Conservation (phyloP, 2,797 vertebrate species). For the Sardinella longiceps region DNA sequence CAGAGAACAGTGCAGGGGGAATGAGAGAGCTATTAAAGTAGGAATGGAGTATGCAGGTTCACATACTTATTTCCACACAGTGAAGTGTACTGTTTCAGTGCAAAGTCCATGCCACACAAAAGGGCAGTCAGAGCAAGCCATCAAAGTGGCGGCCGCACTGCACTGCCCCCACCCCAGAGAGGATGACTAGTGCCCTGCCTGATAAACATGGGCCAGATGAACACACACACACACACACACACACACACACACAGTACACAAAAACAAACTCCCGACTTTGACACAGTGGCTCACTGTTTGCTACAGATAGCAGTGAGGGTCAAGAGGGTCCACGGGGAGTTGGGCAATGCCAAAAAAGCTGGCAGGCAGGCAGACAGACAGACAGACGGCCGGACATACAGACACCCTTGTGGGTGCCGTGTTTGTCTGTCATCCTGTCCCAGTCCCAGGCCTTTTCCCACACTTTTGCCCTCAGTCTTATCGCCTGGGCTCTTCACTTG, state of each 20-base stretch:
- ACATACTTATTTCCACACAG: neutral
- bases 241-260: conserved; percentile 56
- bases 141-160: neutral
- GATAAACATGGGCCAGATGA: neutral
- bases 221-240: conserved; percentile 45
- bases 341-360: neutral
- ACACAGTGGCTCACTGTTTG: conserved; percentile 11
- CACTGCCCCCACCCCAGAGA: neutral
- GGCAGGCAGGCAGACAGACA: neutral
- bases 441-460: conserved; percentile 16
- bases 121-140: neutral
- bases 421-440: neutral
- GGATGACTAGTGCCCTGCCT: neutral
- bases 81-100: neutral
- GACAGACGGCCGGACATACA: neutral
- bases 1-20: no score
- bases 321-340: neutral
- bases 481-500: neutral
- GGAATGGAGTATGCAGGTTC: neutral
- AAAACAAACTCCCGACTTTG: neutral
- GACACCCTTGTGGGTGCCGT: neutral
- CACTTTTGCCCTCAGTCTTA: neutral
- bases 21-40: no score
- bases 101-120: neutral
- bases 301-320: neutral